Evolutionary conservation across 2,797 vertebrate genomes (phyloP), one percentile per base, ranked within the genome.

Genomic region (Poeciliopsis presidionis): DNA sequence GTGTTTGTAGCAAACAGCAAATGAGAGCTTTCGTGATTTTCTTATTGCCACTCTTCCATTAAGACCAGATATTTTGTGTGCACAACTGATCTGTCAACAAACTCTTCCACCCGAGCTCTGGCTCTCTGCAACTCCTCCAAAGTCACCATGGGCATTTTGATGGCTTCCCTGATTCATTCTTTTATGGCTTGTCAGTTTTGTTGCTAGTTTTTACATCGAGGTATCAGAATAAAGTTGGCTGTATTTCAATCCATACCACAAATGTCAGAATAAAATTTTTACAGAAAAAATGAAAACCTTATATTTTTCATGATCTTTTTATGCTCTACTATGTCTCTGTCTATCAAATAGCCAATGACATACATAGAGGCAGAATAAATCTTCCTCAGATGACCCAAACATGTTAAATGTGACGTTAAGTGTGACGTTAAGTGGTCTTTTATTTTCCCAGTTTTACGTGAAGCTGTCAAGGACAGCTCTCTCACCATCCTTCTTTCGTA

Each of bases 391-490:
- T 73, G 82, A 76, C 77, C 76, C 84, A 80, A 80, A 53, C 82
- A 71, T 36, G 76, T 87, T 77, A 78, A 78, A 73, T 83, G 77
- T 83, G 86, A 92, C 82, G 87, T 89, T 91, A 90, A 90, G 86
- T 83, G 77, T 83, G 86, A 92, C 82, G 87, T 89, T 91, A 90
- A 90, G 86, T 81, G 86, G 79, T 69, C 55, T 88, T 90, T 90
- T 90, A 88, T 94, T 94, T 94, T 88, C 83, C 89, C 77, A 80
- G 79, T 84, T 75, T 80, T 74, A 79, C 76, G 77, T 16, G 39
- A 82, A 87, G 77, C 86, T 92, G 89, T 90, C 91, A 94, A 94
- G 92, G 94, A 87, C 90, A 87, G 74, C 74, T 78, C 84, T 11
- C n/a, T 25, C 86, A 69, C 72, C 86, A 76, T 91, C 87, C 86